Conservation (phyloP, 2,113 vertebrate genomes). For the Entosphenus tridentatus region DNA sequence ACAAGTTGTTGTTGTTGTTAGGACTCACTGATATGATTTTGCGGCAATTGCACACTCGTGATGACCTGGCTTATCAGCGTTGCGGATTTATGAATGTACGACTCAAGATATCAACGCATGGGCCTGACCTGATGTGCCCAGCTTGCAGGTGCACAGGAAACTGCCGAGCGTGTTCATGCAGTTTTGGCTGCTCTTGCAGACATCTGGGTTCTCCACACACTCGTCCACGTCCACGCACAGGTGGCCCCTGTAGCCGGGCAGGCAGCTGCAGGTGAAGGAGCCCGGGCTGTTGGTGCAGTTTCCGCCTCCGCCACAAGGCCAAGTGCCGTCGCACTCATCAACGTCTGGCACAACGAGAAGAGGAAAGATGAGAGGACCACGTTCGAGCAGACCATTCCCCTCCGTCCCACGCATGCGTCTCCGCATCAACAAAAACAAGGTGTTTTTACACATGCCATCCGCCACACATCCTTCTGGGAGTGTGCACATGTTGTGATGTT, state of each 20-base stretch:
- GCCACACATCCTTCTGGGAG: not conserved
- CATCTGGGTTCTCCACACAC: not conserved
- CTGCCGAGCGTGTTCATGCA: not conserved
- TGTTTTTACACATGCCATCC: not conserved
- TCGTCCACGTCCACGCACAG: not conserved
- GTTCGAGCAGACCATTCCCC: too few species aligned
- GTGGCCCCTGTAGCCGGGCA: not conserved
- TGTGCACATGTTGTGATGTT: not conserved
- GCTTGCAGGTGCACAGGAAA: not conserved
- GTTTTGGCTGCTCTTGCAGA: not conserved
- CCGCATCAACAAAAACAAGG: not conserved
- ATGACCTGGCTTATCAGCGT: too few species aligned
- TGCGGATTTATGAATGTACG: too few species aligned
- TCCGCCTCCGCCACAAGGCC: not conserved
- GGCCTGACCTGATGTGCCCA: not conserved
- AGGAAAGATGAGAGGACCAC: too few species aligned
- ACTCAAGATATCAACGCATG: too few species aligned
- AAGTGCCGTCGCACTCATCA: not conserved
- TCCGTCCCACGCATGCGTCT: not conserved
- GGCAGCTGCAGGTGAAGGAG: not conserved
- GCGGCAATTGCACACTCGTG: too few species aligned
- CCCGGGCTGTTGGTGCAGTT: not conserved
- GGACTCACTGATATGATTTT: too few species aligned
- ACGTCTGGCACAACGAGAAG: not conserved
- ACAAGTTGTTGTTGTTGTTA: too few species aligned